Evolutionary conservation across 2,797 vertebrate genomes (phyloP).

Genomic region (Macropus fuliginosus): DNA sequence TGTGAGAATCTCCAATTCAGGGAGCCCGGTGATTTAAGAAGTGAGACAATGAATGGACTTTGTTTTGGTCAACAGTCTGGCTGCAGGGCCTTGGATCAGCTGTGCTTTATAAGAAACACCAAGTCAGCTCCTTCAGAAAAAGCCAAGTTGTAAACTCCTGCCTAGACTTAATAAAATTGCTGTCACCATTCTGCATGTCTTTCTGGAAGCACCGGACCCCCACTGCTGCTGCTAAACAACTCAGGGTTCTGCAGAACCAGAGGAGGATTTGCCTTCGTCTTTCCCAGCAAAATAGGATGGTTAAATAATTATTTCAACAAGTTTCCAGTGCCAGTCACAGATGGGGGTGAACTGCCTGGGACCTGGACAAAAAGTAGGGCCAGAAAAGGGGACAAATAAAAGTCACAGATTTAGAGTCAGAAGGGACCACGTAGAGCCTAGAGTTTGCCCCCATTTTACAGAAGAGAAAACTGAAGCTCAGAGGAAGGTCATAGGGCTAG

Average conservation of each 20-base stretch:
- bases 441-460: neutral
- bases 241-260: neutral
- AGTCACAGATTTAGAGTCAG: neutral
- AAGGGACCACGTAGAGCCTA: neutral
- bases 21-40: conserved; percentile 76
- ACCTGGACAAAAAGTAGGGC: neutral
- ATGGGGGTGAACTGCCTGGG: neutral
- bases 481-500: neutral
- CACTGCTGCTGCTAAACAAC: neutral
- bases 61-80: conserved; percentile 78
- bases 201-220: conserved; percentile 28
- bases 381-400: neutral
- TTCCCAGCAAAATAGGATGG: neutral
- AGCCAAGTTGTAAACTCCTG: conserved; percentile 60
- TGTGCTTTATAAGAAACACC: conserved; percentile 73
- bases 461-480: neutral
- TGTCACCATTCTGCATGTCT: conserved; percentile 17
- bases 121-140: conserved; percentile 44
- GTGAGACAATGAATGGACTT: conserved; percentile 65
- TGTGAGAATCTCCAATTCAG: conserved; percentile 68
- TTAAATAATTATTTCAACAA: neutral
- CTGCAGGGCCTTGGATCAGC: conserved; percentile 52
- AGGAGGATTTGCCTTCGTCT: neutral
- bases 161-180: neutral
- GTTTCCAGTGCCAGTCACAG: neutral